A percentile compares a stretch with the other conserved stretches of the same genome.
These are phyloP conservation scores for Drosophila greeni DNA, from an alignment of 2,888 invertebrate species.

Conservation along the genomic window DNA sequence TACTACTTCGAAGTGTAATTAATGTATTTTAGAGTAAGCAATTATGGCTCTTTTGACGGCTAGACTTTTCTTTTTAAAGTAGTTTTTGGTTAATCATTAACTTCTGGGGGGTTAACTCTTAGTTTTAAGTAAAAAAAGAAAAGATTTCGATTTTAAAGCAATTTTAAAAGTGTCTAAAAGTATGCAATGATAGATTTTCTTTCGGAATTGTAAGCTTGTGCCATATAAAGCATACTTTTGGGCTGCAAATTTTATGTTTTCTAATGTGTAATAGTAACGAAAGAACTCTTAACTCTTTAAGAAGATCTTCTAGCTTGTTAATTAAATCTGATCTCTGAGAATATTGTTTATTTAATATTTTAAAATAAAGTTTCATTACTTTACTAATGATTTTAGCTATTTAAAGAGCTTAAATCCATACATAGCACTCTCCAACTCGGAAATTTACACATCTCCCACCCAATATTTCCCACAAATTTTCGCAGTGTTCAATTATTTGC, in stretches of 20 bases:
- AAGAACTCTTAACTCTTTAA: background rate
- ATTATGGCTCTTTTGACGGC: background rate
- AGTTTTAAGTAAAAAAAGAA: background rate
- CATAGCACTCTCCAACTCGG: too few relatives aligned
- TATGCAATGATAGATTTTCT: background rate
- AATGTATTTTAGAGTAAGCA: constrained; percentile 4
- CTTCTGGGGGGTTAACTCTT: too few relatives aligned
- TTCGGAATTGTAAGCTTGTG: background rate
- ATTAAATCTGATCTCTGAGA: too few relatives aligned
- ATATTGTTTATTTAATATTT: background rate
- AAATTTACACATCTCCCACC: background rate
- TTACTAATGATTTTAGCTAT: too few relatives aligned
- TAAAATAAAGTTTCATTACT: background rate
- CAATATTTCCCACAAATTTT: background rate
- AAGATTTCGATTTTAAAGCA: background rate
- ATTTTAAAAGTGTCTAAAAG: background rate
- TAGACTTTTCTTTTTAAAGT: background rate
- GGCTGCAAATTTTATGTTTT: background rate
- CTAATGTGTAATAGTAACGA: background rate
- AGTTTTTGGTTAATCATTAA: background rate
- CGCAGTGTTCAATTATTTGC: constrained; percentile 20
- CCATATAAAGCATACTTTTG: background rate
- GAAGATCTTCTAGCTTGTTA: too few relatives aligned
- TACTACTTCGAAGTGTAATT: background rate
- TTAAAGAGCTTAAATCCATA: background rate